Evolutionary conservation across 1,140 invertebrate genomes (phyloP).

Genomic region (Drosophila serrata): DNA sequence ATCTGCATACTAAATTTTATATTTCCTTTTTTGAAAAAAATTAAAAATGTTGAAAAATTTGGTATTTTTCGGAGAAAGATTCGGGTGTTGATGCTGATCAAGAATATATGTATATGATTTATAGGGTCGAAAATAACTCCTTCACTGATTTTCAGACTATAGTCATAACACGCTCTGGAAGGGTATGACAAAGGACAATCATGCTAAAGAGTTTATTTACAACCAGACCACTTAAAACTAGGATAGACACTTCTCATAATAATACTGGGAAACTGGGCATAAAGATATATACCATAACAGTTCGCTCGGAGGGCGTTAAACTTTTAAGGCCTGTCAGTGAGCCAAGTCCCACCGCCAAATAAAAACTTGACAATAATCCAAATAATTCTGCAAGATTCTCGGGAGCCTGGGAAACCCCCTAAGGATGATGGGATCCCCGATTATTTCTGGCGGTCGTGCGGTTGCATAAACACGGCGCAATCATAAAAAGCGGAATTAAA

Average conservation of each 20-base stretch:
- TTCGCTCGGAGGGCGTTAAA: constrained; percentile 42
- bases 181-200: constrained; percentile 24
- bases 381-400: constrained; percentile 51
- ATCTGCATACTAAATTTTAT: not conserved
- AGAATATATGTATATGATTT: not conserved
- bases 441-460: constrained; percentile 65
- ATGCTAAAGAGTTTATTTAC: constrained; percentile 6
- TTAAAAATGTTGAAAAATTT: too few species aligned
- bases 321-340: constrained; percentile 68
- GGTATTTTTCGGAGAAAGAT: too few species aligned
- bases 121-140: not conserved
- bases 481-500: constrained; percentile 80
- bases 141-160: not conserved
- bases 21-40: too few species aligned
- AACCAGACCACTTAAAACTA: constrained; percentile 7
- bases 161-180: not conserved
- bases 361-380: constrained; percentile 75
- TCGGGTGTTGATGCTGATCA: not conserved
- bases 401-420: constrained; percentile 49
- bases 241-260: constrained; percentile 37
- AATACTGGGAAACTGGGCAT: constrained; percentile 2
- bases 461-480: constrained; percentile 78
- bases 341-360: constrained; percentile 51
- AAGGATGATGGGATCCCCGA: constrained; percentile 71
- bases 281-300: constrained; percentile 22